Evolutionary conservation across 2,888 invertebrate species (phyloP).

Genomic region (Diloba caeruleocephala): DNA sequence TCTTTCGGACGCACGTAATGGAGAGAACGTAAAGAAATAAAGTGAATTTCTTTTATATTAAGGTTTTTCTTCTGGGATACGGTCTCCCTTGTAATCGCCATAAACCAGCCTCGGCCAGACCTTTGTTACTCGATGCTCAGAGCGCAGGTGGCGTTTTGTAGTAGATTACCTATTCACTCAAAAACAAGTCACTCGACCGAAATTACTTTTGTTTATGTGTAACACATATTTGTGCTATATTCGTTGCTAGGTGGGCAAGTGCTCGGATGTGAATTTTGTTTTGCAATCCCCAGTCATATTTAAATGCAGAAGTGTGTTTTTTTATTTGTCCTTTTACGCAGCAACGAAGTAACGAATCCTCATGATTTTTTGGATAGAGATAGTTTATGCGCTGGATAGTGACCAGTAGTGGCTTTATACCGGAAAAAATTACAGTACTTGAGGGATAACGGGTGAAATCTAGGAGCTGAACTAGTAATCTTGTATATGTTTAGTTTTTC

Average conservation of each 20-base stretch:
- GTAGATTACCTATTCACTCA: slow-evolving; percentile 61
- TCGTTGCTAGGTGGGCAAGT: background rate
- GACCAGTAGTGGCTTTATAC: too few relatives aligned
- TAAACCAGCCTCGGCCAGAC: slow-evolving; percentile 52
- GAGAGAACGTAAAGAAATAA: slow-evolving; percentile 41
- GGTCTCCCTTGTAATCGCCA: slow-evolving; percentile 45
- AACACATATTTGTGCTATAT: slow-evolving; percentile 10
- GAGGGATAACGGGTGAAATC: too few relatives aligned
- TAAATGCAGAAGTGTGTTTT: too few relatives aligned
- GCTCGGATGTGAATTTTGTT: background rate
- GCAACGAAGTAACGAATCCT: too few relatives aligned
- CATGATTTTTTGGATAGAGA: too few relatives aligned
- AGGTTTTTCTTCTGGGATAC: slow-evolving; percentile 50
- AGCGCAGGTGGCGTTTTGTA: slow-evolving; percentile 57
- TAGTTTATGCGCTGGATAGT: too few relatives aligned
- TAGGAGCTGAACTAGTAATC: too few relatives aligned
- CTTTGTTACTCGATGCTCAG: slow-evolving; percentile 49
- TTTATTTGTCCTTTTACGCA: too few relatives aligned
- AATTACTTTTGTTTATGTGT: slow-evolving; percentile 41
- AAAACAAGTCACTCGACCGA: slow-evolving; percentile 53
- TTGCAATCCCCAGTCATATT: too few relatives aligned
- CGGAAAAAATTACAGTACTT: too few relatives aligned
- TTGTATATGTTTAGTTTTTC: too few relatives aligned
- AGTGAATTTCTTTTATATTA: slow-evolving; percentile 57
- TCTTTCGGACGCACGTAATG: slow-evolving; percentile 16